A percentile compares a stretch with the other conserved stretches of the same genome.
Evolutionary conservation across 1,140 invertebrate species (phyloP).

Genomic region (Linepithema humile): DNA sequence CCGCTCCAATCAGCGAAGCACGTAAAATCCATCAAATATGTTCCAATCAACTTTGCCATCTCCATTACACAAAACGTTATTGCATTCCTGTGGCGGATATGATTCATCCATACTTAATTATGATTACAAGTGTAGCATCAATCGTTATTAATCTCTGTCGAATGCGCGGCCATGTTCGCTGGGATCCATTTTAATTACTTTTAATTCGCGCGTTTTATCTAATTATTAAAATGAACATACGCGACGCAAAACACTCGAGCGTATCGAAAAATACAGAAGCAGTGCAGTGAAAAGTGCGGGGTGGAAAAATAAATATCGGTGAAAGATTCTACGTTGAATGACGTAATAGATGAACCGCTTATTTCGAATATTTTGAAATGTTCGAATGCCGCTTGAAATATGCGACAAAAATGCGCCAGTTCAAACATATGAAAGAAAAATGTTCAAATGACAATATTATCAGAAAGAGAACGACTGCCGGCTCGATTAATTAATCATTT

Average conservation of each 20-base stretch:
- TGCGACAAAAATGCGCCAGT: not conserved
- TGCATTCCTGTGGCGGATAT: conserved; percentile 52
- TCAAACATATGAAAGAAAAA: not conserved
- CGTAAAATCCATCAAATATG: conserved; percentile 68
- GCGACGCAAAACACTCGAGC: conserved; percentile 28
- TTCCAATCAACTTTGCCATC: conserved; percentile 64
- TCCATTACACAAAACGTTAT: conserved; percentile 61
- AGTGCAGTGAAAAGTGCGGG: conserved; percentile 1
- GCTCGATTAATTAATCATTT: not conserved
- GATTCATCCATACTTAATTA: conserved; percentile 66
- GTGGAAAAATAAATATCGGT: conserved; percentile 19
- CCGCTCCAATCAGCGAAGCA: conserved; percentile 63
- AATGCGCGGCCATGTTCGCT: conserved; percentile 52
- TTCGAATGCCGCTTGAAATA: not conserved
- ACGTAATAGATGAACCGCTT: conserved; percentile 38
- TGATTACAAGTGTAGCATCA: conserved; percentile 68
- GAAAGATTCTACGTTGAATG: conserved; percentile 20
- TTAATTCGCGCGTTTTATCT: conserved; percentile 62
- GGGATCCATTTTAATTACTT: conserved; percentile 67
- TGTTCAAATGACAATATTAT: not conserved
- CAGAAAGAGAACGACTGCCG: not conserved
- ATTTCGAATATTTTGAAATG: conserved; percentile 31
- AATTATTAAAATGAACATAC: conserved; percentile 63
- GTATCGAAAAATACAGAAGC: conserved; percentile 31
- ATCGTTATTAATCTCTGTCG: conserved; percentile 66